phyloP scores from a whole-genome alignment of 2,113 vertebrate species.

The Danionella cerebrum region DNA sequence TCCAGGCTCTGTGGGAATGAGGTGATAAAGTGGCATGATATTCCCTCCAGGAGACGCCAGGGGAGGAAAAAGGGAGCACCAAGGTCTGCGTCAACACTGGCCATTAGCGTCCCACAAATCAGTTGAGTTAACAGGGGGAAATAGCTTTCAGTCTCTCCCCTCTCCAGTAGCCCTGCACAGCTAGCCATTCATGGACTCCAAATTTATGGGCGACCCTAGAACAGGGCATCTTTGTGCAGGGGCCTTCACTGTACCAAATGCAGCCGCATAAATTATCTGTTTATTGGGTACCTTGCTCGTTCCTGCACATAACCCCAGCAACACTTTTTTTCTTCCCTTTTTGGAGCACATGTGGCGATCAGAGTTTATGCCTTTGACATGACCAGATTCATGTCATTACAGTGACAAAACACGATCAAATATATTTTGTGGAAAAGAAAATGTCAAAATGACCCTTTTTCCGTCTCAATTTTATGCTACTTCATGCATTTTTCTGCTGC shows the following conservation, averaged over 20 bases:
- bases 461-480: too few relatives aligned
- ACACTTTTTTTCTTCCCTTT: conserved; percentile 11
- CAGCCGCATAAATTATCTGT: conserved; percentile 35
- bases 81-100: conserved; percentile 29
- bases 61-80: neutral
- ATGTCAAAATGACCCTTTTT: too few relatives aligned
- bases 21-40: conserved; percentile 34
- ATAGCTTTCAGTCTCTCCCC: conserved; percentile 38
- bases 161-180: conserved; percentile 25
- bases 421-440: too few relatives aligned
- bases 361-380: neutral
- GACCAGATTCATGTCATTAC: too few relatives aligned
- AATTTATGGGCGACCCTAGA: conserved; percentile 35
- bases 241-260: conserved; percentile 31
- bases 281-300: conserved; percentile 32
- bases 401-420: too few relatives aligned
- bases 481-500: too few relatives aligned
- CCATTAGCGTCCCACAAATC: conserved; percentile 42
- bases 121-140: conserved; percentile 31
- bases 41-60: conserved; percentile 24
- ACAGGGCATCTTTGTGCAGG: conserved; percentile 43
- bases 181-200: conserved; percentile 35
- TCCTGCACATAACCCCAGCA: conserved; percentile 9
- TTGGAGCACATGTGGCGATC: neutral
- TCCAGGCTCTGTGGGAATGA: conserved; percentile 27